Conservation (phyloP, 2,888 invertebrate genomes). For the Serrognathus titanus region DNA sequence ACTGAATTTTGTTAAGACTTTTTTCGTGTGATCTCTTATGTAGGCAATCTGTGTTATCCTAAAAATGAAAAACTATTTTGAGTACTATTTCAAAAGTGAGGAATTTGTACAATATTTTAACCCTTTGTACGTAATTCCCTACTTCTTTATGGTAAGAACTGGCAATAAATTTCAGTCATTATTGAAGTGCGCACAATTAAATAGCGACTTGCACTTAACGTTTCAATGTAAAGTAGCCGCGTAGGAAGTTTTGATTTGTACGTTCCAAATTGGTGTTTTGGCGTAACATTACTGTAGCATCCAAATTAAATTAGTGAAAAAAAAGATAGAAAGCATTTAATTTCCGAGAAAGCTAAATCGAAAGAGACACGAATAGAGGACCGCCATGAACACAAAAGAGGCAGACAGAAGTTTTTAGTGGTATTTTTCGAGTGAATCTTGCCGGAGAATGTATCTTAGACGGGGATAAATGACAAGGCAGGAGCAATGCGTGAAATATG, state of each 20-base stretch:
- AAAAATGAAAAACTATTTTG: too few relatives aligned
- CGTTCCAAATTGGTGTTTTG: background rate
- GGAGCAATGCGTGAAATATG: conserved; percentile 41
- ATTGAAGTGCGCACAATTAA: too few relatives aligned
- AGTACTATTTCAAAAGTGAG: too few relatives aligned
- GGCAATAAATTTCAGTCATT: too few relatives aligned
- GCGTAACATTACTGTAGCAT: background rate
- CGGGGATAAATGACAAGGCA: conserved; percentile 38
- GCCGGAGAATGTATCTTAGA: conserved; percentile 30
- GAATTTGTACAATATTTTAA: too few relatives aligned
- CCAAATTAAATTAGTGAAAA: conserved; percentile 1
- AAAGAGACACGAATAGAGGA: background rate
- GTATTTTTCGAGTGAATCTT: conserved; percentile 5
- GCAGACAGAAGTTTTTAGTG: conserved; percentile 1
- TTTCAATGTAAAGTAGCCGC: background rate
- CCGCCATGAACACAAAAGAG: conserved; percentile 1
- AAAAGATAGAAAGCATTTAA: background rate
- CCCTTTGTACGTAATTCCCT: too few relatives aligned
- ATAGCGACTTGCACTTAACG: background rate
- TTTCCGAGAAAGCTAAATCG: background rate
- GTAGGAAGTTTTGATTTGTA: background rate
- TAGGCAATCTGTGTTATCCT: too few relatives aligned
- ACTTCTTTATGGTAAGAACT: too few relatives aligned
- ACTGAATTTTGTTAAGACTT: too few relatives aligned
- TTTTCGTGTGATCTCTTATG: too few relatives aligned